These are phyloP conservation scores for Drosophila neotestacea DNA, from an alignment of 2,888 invertebrate species.

Conservation along the genomic window DNA sequence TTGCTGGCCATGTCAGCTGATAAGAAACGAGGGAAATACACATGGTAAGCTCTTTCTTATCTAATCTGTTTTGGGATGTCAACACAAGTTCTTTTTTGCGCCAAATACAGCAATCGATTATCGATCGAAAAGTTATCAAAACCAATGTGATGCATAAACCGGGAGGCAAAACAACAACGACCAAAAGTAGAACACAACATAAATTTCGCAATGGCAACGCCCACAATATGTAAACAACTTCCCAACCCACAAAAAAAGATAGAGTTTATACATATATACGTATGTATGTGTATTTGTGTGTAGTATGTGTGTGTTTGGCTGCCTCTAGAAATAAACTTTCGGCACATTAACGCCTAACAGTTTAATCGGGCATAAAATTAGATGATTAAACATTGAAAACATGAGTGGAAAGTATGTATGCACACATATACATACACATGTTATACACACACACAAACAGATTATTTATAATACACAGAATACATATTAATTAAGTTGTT, in stretches of 20 bases:
- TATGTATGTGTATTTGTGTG: constrained; percentile 6
- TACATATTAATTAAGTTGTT: constrained; percentile 20
- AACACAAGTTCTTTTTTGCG: constrained; percentile 22
- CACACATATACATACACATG: background rate
- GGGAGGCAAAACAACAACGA: constrained; percentile 6
- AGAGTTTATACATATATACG: background rate
- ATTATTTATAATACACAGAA: constrained; percentile 9
- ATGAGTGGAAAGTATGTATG: constrained; percentile 24
- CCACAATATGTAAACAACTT: constrained; percentile 53
- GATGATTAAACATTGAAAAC: constrained; percentile 55
- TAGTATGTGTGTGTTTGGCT: constrained; percentile 16
- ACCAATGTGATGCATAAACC: constrained; percentile 17
- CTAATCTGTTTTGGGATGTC: constrained; percentile 40
- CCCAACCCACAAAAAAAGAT: constrained; percentile 5
- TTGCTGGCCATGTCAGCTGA: constrained; percentile 29
- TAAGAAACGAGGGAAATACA: constrained; percentile 29
- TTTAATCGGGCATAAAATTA: constrained; percentile 76
- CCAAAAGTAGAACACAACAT: constrained; percentile 48
- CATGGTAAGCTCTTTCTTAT: constrained; percentile 34
- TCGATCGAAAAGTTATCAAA: constrained; percentile 63
- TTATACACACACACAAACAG: constrained; percentile 1
- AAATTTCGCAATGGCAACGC: constrained; percentile 67
- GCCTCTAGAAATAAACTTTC: constrained; percentile 73
- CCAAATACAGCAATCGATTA: constrained; percentile 58
- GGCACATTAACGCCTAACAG: constrained; percentile 59